phyloP scores from a whole-genome alignment of 1,140 invertebrate species.

The Periplaneta americana region DNA sequence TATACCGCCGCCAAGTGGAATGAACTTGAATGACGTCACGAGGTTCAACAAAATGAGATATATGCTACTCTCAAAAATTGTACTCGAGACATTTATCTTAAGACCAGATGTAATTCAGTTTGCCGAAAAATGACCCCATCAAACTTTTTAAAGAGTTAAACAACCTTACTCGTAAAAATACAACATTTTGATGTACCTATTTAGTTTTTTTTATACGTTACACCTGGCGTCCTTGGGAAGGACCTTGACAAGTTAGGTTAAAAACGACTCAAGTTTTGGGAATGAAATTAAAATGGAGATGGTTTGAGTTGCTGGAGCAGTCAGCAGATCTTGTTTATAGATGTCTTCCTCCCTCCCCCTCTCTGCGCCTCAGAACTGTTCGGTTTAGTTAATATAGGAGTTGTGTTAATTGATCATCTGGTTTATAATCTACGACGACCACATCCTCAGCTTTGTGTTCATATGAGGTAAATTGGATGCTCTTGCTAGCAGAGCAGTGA shows the following conservation, averaged over 20 bases:
- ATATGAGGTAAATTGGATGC: neutral
- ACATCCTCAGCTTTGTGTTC: neutral
- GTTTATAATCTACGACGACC: neutral
- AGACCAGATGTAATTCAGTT: no score
- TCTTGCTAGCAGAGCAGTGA: neutral
- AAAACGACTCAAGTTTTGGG: neutral
- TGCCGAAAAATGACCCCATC: no score
- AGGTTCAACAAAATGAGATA: no score
- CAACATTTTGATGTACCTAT: neutral
- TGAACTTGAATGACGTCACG: no score
- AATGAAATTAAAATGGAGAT: neutral
- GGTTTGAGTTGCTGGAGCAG: neutral
- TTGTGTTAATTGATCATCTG: neutral
- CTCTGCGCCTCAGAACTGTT: neutral
- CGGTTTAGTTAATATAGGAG: neutral
- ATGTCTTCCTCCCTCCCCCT: neutral
- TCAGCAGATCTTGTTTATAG: neutral
- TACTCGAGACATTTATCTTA: no score
- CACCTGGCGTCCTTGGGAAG: neutral
- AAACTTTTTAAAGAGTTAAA: neutral
- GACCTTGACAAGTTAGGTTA: neutral
- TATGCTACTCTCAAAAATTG: no score
- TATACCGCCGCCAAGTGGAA: no score
- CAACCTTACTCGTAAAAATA: neutral
- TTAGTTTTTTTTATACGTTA: neutral